Conservation (phyloP, 2,888 invertebrate genomes). For the Scaptodrosophila latifasciaeformis region DNA sequence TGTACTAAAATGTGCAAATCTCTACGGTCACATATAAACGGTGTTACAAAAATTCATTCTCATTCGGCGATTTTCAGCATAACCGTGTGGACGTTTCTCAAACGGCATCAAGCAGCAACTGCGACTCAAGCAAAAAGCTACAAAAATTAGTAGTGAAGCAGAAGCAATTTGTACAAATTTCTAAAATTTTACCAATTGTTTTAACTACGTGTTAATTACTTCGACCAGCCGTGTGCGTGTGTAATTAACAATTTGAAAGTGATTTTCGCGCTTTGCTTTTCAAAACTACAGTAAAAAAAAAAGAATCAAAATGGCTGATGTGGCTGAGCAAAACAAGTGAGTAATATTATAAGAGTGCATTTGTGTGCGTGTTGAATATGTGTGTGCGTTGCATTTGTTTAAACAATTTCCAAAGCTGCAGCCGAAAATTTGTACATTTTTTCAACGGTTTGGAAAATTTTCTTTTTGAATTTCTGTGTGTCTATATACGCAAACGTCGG, state of each 20-base stretch:
- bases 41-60: slow-evolving; percentile 69
- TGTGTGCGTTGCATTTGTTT: slow-evolving; percentile 36
- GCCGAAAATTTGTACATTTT: slow-evolving; percentile 41
- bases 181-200: slow-evolving; percentile 42
- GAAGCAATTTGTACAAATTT: slow-evolving; percentile 51
- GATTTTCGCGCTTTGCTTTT: slow-evolving; percentile 51
- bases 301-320: slow-evolving; percentile 74
- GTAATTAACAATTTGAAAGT: slow-evolving; percentile 24
- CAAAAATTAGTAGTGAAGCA: slow-evolving; percentile 51
- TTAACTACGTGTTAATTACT: slow-evolving; percentile 30
- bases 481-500: slow-evolving; percentile 61
- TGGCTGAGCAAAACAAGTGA: slow-evolving; percentile 75
- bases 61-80: slow-evolving; percentile 74
- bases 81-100: slow-evolving; percentile 59
- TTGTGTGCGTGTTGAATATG: slow-evolving; percentile 25
- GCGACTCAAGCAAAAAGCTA: slow-evolving; percentile 46
- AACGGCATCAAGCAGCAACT: slow-evolving; percentile 40
- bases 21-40: slow-evolving; percentile 30
- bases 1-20: too few species aligned
- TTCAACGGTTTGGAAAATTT: slow-evolving; percentile 60
- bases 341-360: slow-evolving; percentile 52
- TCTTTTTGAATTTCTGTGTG: slow-evolving; percentile 62
- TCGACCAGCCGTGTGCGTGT: slow-evolving; percentile 31
- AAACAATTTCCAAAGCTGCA: slow-evolving; percentile 31
- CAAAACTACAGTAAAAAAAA: slow-evolving; percentile 40